Evolutionary conservation across 2,888 invertebrate genomes (phyloP).

Genomic region (Uropetala carovei): DNA sequence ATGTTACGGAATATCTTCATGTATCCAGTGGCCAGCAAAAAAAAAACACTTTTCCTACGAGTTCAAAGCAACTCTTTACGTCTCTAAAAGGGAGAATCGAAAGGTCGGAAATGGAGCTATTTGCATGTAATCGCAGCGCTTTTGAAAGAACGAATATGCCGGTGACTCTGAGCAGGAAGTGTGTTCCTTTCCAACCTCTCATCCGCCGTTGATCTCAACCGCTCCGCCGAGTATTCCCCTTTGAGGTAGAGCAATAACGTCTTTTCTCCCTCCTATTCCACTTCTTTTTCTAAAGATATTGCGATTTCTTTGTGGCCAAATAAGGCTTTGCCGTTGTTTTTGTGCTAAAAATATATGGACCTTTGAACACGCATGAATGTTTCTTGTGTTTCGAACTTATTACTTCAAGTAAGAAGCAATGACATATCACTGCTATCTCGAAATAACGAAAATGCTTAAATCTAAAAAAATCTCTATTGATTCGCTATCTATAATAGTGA

Average conservation of each 20-base stretch:
- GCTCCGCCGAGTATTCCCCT: background rate
- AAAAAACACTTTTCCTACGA: background rate
- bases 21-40: background rate
- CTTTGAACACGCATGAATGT: background rate
- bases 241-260: background rate
- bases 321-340: background rate
- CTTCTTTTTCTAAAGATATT: background rate
- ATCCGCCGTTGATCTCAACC: background rate
- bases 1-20: no score
- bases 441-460: no score
- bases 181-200: background rate
- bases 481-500: no score
- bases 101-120: conserved; percentile 17
- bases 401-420: background rate
- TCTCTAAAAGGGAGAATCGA: background rate
- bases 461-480: no score
- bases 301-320: background rate
- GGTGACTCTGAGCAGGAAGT: background rate
- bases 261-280: background rate
- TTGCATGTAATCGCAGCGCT: background rate
- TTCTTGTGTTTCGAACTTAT: background rate
- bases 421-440: background rate
- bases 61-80: background rate
- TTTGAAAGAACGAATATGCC: background rate
- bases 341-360: background rate